Percentiles rank a stretch among this genome's conserved stretches.
Evolutionary conservation across 2,888 invertebrate genomes (phyloP).

Genomic region (Brenthis daphne): DNA sequence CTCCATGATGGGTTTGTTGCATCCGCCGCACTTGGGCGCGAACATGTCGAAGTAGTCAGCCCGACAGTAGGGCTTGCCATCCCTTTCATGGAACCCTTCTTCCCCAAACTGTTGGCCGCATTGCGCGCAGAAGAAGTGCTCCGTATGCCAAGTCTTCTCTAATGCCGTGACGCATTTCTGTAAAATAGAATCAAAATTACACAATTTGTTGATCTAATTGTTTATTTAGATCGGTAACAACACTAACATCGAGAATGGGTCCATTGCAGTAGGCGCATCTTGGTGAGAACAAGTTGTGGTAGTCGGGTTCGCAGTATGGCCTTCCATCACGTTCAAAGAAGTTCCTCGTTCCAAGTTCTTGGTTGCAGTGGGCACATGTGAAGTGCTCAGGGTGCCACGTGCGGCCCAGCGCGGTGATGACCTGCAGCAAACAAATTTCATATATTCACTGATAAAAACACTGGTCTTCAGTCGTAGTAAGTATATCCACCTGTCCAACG

Average conservation of each 20-base stretch:
- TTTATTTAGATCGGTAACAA: slow-evolving; percentile 4
- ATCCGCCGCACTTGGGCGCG: slow-evolving; percentile 98
- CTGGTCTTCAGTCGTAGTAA: slow-evolving; percentile 5
- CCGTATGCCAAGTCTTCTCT: slow-evolving; percentile 99
- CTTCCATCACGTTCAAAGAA: slow-evolving; percentile 98
- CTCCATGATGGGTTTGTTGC: slow-evolving; percentile 97
- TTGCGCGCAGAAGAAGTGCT: slow-evolving; percentile 99
- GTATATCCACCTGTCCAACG: slow-evolving; percentile 91
- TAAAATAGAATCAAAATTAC: slow-evolving; percentile 53
- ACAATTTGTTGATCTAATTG: background rate
- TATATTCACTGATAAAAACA: slow-evolving; percentile 29
- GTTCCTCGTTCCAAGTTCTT: slow-evolving; percentile 97
- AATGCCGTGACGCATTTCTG: slow-evolving; percentile 99
- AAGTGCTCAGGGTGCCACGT: slow-evolving; percentile 99
- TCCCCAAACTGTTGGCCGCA: slow-evolving; percentile 98
- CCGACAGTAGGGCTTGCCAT: slow-evolving; percentile 97
- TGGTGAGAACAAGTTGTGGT: slow-evolving; percentile 99
- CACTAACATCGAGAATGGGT: slow-evolving; percentile 97
- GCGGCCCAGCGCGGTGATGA: slow-evolving; percentile 97
- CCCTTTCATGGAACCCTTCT: slow-evolving; percentile 98
- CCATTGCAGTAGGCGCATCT: slow-evolving; percentile 99
- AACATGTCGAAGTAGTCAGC: slow-evolving; percentile 98
- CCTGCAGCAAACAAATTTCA: slow-evolving; percentile 61
- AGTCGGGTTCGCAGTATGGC: slow-evolving; percentile 99
- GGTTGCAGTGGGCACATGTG: slow-evolving; percentile 97